Conservation (phyloP, 1,140 invertebrate genomes). For the Brachionus asplanchnoidis region DNA sequence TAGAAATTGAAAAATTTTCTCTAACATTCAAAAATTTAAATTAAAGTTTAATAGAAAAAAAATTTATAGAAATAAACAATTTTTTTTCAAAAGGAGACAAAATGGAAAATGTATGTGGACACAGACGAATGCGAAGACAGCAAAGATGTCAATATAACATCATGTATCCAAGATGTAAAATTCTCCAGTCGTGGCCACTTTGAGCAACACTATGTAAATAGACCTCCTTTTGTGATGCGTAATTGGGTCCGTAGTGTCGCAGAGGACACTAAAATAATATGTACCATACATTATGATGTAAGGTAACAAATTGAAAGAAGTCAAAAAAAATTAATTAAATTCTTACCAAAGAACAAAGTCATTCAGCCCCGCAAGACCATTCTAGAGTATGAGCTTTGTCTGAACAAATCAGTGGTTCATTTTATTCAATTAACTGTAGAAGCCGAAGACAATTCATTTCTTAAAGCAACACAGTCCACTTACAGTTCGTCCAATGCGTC, state of each 20-base stretch:
- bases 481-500: background rate
- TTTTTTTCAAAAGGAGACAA: constrained; percentile 42
- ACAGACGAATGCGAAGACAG: constrained; percentile 46
- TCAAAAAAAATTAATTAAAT: background rate
- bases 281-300: constrained; percentile 46
- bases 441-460: background rate
- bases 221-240: constrained; percentile 46
- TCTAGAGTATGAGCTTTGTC: background rate
- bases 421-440: constrained; percentile 26
- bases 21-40: too few relatives aligned
- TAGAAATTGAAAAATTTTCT: too few relatives aligned
- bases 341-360: background rate
- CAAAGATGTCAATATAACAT: constrained; percentile 41
- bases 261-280: constrained; percentile 44
- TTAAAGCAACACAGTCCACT: background rate
- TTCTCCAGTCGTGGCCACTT: constrained; percentile 44
- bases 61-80: background rate
- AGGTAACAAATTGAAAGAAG: background rate
- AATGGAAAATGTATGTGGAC: constrained; percentile 48
- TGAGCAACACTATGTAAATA: constrained; percentile 37
- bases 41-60: too few relatives aligned
- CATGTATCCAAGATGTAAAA: constrained; percentile 46
- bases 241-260: constrained; percentile 44
- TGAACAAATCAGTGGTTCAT: constrained; percentile 14
- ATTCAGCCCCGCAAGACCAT: constrained; percentile 37